These are phyloP conservation scores for Ichneumoninae sp. DNA, from an alignment of 2,888 invertebrate genomes.

Conservation along the genomic window DNA sequence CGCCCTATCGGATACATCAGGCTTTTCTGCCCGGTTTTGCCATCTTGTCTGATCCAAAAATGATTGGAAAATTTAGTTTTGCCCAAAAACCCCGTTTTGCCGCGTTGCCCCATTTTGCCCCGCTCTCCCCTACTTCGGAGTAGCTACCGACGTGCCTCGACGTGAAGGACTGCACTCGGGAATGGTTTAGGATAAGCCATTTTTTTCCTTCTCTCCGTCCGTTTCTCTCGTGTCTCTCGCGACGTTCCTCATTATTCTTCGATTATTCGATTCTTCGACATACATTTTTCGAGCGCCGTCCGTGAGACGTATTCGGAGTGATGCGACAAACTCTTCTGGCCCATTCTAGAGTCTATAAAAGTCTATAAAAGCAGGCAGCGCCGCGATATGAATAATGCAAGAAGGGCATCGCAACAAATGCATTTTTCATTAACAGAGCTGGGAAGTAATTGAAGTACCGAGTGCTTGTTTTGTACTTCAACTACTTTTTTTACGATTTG, in stretches of 20 bases:
- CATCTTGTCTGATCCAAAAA: too few relatives aligned
- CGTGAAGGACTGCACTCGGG: constrained; percentile 9
- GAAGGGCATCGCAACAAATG: not conserved
- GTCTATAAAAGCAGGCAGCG: not conserved
- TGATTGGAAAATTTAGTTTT: too few relatives aligned
- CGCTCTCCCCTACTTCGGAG: constrained; percentile 1
- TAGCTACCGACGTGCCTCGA: constrained; percentile 4
- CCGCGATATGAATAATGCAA: not conserved
- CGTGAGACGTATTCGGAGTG: not conserved
- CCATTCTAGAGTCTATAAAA: not conserved
- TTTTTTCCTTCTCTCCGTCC: not conserved
- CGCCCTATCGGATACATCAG: too few relatives aligned
- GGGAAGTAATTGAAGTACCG: too few relatives aligned
- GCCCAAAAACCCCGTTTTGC: too few relatives aligned
- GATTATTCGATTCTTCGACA: not conserved
- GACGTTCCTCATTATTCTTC: not conserved
- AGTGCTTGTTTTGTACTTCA: too few relatives aligned
- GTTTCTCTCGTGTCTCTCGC: not conserved
- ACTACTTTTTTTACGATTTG: too few relatives aligned
- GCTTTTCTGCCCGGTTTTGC: too few relatives aligned
- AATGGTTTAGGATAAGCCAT: constrained; percentile 30
- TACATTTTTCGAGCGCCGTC: not conserved
- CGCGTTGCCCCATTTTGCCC: too few relatives aligned
- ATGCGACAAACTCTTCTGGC: not conserved
- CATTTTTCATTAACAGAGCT: too few relatives aligned